Evolutionary conservation across 2,888 invertebrate species (phyloP).

Genomic region (Drosophila putrida): DNA sequence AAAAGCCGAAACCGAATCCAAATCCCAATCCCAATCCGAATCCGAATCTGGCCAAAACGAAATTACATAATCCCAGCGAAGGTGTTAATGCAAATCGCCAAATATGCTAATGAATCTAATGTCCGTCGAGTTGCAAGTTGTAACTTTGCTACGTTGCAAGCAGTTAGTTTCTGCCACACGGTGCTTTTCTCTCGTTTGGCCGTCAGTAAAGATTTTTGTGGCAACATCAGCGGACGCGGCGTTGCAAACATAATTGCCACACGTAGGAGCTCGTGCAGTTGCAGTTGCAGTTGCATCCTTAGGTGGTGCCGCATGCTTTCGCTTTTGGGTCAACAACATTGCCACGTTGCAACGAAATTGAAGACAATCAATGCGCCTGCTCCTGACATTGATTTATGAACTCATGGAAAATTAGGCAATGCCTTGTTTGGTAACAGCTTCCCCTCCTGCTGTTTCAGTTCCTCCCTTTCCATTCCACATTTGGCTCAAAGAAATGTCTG

Average conservation of each 20-base stretch:
- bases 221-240: conserved; percentile 22
- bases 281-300: conserved; percentile 45
- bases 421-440: conserved; percentile 80
- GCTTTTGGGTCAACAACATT: conserved; percentile 50
- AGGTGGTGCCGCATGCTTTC: conserved; percentile 39
- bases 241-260: conserved; percentile 70
- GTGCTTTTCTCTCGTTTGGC: conserved; percentile 8
- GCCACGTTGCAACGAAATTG: conserved; percentile 51
- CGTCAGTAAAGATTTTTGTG: conserved; percentile 42
- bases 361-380: conserved; percentile 82
- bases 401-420: conserved; percentile 83
- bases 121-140: conserved; percentile 38
- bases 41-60: conserved; percentile 46
- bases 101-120: conserved; percentile 82
- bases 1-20: conserved; percentile 13
- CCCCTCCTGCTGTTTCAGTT: conserved; percentile 6
- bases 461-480: conserved; percentile 12
- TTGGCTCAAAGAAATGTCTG: conserved; percentile 19
- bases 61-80: conserved; percentile 81
- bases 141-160: not conserved
- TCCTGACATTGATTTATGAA: conserved; percentile 83
- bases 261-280: conserved; percentile 62
- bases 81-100: conserved; percentile 83
- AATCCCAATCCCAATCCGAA: not conserved
- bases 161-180: conserved; percentile 7